A percentile compares a stretch with the other conserved stretches of the same genome.
Evolutionary conservation across 2,888 invertebrate genomes (phyloP).

Genomic region (Strigamia maritima): DNA sequence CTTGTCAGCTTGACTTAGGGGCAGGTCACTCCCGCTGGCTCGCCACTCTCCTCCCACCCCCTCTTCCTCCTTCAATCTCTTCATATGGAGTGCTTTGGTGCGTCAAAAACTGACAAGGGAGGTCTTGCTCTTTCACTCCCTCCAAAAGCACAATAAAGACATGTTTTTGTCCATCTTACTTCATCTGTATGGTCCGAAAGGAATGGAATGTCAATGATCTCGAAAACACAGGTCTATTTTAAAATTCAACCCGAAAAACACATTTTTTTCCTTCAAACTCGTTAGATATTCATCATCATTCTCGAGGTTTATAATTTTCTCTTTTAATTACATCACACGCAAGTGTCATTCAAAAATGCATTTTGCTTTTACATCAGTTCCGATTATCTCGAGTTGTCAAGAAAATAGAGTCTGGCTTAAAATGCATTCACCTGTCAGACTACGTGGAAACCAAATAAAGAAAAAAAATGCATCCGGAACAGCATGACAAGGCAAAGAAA

Average conservation of each 20-base stretch:
- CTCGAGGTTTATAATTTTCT: not conserved
- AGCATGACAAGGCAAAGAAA: slow-evolving; percentile 7
- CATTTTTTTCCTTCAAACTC: not conserved
- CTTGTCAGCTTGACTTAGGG: slow-evolving; percentile 20
- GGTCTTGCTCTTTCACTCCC: not conserved
- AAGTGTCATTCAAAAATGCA: not conserved
- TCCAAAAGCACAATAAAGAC: slow-evolving; percentile 13
- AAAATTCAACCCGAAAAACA: no score
- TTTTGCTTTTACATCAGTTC: slow-evolving; percentile 20
- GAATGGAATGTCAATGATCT: not conserved
- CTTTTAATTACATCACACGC: not conserved
- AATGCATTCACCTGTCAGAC: slow-evolving; percentile 27
- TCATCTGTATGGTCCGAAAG: not conserved
- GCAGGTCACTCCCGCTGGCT: slow-evolving; percentile 13
- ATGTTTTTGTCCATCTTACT: slow-evolving; percentile 8
- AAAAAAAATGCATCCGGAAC: slow-evolving; percentile 11
- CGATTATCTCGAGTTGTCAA: slow-evolving; percentile 7
- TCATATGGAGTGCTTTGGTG: slow-evolving; percentile 26
- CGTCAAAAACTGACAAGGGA: slow-evolving; percentile 15
- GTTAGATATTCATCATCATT: not conserved
- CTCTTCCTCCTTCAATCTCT: slow-evolving; percentile 3
- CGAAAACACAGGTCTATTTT: not conserved
- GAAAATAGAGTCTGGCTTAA: slow-evolving; percentile 18
- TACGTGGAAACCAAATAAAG: not conserved
- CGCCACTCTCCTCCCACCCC: not conserved